phyloP scores from a whole-genome alignment of 2,797 vertebrate species.

The Xiphorhynchus erythropygius region DNA sequence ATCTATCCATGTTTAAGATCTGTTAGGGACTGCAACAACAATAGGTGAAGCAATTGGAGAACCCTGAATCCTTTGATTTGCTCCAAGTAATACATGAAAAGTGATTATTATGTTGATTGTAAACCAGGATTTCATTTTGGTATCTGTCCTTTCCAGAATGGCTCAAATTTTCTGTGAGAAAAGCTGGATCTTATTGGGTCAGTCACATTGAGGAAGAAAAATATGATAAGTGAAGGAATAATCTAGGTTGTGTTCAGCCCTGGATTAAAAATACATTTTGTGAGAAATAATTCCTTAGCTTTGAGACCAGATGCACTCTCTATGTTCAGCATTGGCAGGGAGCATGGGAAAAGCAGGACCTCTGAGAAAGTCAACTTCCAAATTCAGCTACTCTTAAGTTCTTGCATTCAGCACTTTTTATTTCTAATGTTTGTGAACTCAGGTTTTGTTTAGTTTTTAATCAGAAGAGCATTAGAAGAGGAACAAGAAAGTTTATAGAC shows the following conservation, averaged over 20 bases:
- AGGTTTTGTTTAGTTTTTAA: neutral
- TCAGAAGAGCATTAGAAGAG: neutral
- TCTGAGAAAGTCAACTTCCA: neutral
- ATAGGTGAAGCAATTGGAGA: neutral
- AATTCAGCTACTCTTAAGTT: neutral
- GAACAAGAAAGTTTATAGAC: neutral
- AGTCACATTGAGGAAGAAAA: neutral
- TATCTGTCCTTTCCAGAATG: neutral
- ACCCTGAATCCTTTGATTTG: neutral
- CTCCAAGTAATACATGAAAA: neutral
- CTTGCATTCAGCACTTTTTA: neutral
- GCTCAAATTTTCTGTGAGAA: neutral
- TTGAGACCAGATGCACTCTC: neutral
- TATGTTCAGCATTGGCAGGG: neutral
- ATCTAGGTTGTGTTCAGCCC: neutral
- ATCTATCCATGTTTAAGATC: neutral
- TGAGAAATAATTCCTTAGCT: neutral
- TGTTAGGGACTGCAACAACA: neutral
- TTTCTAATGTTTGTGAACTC: neutral
- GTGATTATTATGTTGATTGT: neutral
- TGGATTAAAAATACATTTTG: neutral
- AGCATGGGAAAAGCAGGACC: neutral
- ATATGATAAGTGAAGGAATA: neutral
- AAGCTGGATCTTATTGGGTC: neutral
- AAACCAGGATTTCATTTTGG: neutral